Base-by-base conservation (phyloP, 1,140 invertebrate genomes). In the Neodiprion virginianus region DNA sequence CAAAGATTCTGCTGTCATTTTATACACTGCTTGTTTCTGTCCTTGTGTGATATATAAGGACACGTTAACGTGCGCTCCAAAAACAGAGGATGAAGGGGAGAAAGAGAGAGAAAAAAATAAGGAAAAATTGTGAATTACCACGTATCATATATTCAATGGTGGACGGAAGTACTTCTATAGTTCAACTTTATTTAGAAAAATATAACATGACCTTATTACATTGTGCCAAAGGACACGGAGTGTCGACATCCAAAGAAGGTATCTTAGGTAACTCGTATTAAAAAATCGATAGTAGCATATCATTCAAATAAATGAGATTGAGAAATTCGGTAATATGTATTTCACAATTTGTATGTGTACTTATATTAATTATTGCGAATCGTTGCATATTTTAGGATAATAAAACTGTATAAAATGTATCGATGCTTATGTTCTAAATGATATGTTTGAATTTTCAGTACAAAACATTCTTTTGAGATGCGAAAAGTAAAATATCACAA, bases 241-340 rank as follows among this genome's bases (percentile, higher is more conserved):
- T 61, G 53, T 61, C 53, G n/a, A 61, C 53, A 61, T 61, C 53
- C 53, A 61, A 61, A 61, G 53, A 61, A 61, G 53, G 53, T 61
- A 61, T 61, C 8, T 17, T 61, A 61, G 53, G 53, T 61, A 61
- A 61, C n/a, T 61, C 53, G 0, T 61, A 61, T 9, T 61, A 61
- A 61, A 61, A 61, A 61, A 61, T 14, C 11, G n/a, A 61, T 40
- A 40, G 4, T 61, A 61, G 53, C 5, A 40, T 40, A 40, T 40
- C 28, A 40, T 40, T 40, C 28, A 40, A 40, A 40, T 40, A 40
- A 40, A 40, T 40, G 28, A 40, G 28, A 40, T 40, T 40, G 28
- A 40, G 28, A 40, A 40, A 40, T 40, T 40, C 28, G 5, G 1
- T 40, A 40, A 40, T 40, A 40, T 40, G 28, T 40, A 40, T 40